Evolutionary conservation across 2,113 vertebrate species (phyloP), one percentile per base, ranked within the genome.

Genomic region (Vulpes ferrilata): DNA sequence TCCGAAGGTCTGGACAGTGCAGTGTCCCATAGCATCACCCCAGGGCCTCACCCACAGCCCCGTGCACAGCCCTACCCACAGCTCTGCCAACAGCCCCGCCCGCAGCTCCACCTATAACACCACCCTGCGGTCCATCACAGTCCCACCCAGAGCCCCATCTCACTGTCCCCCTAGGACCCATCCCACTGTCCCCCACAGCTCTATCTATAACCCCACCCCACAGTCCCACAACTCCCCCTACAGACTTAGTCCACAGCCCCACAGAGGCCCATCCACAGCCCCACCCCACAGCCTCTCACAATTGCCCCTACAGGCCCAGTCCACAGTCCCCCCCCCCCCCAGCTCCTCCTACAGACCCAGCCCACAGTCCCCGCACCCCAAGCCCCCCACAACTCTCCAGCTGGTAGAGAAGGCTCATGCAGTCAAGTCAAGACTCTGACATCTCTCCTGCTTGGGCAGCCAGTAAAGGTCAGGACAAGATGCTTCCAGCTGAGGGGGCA

Each of bases 241-340:
- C 67, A 91, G 62, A 6, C 16, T 51, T 15, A 13, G 64, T 10
- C 35, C 10, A 22, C 15, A 20, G 23, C 5, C 15, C 35, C n/a
- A 76, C 67, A 91, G 62, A 51, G 87, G 1, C 6, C n/a, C 11
- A n/a, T 35, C 15, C 5, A n/a, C 10, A 89, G n/a, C 2, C 20
- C 25, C 53, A 35, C n/a, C 48, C 59, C 25, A 25, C 55, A 88
- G 51, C 4, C 38, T 0, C 7, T 27, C 8, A 1, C 4, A 38
- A 38, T 2, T 9, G 8, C 43, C 43, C 53, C 22, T 25, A 53
- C 8, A 78, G 48, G 3, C 11, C 25, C 25, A 22, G 43, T 1
- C 30, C 10, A 35, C 12, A 23, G 48, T 43, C 32, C 11, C 32
- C 48, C 8, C 32, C 48, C 8, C 0, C 2, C 8, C 0, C 4